Base-by-base conservation (phyloP, 2,888 invertebrate species). In the Loripinus fragilis region DNA sequence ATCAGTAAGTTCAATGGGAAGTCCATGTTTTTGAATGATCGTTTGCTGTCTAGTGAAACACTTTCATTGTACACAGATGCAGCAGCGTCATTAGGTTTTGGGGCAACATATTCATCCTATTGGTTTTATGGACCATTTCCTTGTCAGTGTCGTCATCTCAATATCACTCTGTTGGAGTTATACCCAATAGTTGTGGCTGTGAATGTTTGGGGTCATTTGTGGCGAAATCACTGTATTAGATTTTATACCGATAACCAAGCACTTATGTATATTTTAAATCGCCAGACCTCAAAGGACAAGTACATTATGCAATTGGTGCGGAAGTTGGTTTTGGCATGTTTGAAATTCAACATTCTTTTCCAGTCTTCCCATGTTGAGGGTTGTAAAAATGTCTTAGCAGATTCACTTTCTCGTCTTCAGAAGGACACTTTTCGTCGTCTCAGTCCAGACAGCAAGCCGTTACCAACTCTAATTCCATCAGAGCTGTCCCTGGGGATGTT, bases 371-470 rank as follows among this genome's bases (percentile, higher is more conserved):
- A n/a, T n/a, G n/a, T n/a, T n/a, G n/a, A n/a, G n/a, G n/a, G 67
- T 10, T 30, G 30, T 45, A 60, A 71, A 55, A 45, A 25, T 41
- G 42, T 41, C 20, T 71, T 71, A 28, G 68, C 74, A 17, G 74
- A 74, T 30, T 15, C 17, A 5, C 74, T 68, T 68, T 74, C 74
- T 74, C 50, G 67, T 25, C 66, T 25, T 45, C 68, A 28, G 69
- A 48, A 55, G 35, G 10, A 23, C 28, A 20, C 42, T 25, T 68
- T 68, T 28, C 28, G 38, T 7, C 12, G 30, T 12, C 28, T 35
- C 7, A 35, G 23, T 15, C 48, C 64, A 17, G 17, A 2, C 8
- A 60, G 45, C 35, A 52, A 33, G 10, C 8, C 20, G 17, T 23
- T 17, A 0, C 75, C 50, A 2, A 42, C 45, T 10, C 8, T 33